Evolutionary conservation across 2,888 invertebrate species (phyloP).

Genomic region (Steinernema carpocapsae): DNA sequence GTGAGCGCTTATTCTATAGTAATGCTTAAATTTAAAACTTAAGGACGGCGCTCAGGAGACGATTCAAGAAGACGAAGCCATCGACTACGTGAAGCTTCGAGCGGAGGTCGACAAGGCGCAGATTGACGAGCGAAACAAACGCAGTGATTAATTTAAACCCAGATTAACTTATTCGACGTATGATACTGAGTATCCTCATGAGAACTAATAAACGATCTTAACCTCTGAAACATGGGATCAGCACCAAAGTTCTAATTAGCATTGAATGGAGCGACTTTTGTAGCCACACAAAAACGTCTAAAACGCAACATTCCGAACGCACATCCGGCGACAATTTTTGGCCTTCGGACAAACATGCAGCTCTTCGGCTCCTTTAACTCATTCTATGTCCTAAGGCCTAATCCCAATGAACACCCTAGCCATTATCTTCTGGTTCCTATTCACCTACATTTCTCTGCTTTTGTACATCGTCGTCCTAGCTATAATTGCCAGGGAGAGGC

Average conservation of each 20-base stretch:
- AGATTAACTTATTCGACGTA: too few species aligned
- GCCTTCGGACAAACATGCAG: too few species aligned
- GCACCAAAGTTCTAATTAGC: too few species aligned
- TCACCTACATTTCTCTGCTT: neutral
- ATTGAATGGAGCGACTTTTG: neutral
- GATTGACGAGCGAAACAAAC: constrained; percentile 20
- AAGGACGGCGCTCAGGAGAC: neutral
- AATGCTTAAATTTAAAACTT: neutral
- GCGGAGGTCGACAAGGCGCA: constrained; percentile 14
- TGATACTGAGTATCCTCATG: too few species aligned
- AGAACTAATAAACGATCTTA: too few species aligned
- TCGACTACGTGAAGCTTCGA: constrained; percentile 1
- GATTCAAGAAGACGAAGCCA: neutral
- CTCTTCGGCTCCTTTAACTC: too few species aligned
- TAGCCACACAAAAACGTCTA: neutral
- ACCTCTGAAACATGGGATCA: too few species aligned
- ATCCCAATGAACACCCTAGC: neutral
- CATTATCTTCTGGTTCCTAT: neutral
- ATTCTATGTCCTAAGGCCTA: too few species aligned
- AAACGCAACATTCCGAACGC: constrained; percentile 11
- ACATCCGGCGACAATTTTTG: neutral
- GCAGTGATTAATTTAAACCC: neutral
- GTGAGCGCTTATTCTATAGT: neutral
- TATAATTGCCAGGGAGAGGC: neutral
- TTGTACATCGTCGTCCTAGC: neutral